Evolutionary conservation across 2,113 vertebrate genomes (phyloP).

Genomic region (Perca schrenkii): DNA sequence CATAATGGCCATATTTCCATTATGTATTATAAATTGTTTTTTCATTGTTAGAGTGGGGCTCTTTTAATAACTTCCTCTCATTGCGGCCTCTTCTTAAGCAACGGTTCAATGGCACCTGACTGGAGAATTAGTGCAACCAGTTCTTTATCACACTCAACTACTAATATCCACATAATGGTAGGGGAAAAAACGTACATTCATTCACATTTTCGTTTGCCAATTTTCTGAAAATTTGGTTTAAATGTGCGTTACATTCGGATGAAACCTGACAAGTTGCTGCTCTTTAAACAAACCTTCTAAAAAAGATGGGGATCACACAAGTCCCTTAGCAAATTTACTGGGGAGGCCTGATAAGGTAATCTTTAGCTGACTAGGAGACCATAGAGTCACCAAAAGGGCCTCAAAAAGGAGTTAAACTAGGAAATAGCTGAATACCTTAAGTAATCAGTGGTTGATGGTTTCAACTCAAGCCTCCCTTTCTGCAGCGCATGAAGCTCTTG

Average conservation of each 20-base stretch:
- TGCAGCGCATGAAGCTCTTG: not conserved
- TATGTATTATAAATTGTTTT: too few species aligned
- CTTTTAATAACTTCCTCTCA: not conserved
- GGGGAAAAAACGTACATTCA: too few species aligned
- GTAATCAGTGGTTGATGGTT: conserved; percentile 37
- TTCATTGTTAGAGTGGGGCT: too few species aligned
- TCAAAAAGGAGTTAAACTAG: conserved; percentile 6
- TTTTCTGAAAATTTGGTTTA: too few species aligned
- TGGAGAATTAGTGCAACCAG: too few species aligned
- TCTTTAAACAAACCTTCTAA: not conserved
- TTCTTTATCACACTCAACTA: too few species aligned
- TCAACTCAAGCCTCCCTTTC: conserved; percentile 20
- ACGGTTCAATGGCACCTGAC: too few species aligned
- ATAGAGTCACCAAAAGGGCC: not conserved
- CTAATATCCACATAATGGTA: too few species aligned
- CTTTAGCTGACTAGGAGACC: conserved; percentile 17
- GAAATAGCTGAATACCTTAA: conserved; percentile 14
- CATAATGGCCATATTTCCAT: not conserved
- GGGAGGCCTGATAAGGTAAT: not conserved
- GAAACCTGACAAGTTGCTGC: not conserved
- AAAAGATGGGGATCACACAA: not conserved
- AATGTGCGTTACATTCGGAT: not conserved
- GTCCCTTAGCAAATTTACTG: not conserved
- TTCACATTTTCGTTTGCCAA: too few species aligned
- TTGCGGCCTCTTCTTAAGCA: not conserved